Evolutionary conservation across 2,797 vertebrate species (phyloP).

Genomic region (Tachyglossus aculeatus): DNA sequence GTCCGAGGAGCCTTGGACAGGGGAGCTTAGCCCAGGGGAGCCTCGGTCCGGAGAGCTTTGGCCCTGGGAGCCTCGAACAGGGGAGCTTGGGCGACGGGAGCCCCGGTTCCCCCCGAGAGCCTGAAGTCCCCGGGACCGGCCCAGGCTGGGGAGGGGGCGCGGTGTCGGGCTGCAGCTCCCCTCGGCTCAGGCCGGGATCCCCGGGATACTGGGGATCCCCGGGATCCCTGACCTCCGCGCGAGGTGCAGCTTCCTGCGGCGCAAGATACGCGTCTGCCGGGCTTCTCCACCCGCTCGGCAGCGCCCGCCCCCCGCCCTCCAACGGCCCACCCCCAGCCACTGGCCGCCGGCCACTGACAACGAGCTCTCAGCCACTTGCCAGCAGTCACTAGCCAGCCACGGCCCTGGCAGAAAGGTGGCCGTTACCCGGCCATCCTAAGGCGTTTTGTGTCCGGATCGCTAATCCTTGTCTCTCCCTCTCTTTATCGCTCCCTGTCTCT

Average conservation of each 20-base stretch:
- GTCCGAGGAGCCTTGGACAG: too few relatives aligned
- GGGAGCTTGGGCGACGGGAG: too few relatives aligned
- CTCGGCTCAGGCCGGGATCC: too few relatives aligned
- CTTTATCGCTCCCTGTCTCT: too few relatives aligned
- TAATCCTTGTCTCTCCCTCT: constrained; percentile 25
- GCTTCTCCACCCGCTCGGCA: neutral
- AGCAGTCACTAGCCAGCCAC: neutral
- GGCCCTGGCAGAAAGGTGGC: neutral
- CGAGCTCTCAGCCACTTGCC: neutral
- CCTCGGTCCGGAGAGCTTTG: too few relatives aligned
- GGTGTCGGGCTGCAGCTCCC: too few relatives aligned
- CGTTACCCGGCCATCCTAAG: constrained; percentile 52
- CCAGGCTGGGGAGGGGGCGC: too few relatives aligned
- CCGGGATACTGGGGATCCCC: too few relatives aligned
- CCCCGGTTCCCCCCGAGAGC: too few relatives aligned
- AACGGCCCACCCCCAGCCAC: neutral
- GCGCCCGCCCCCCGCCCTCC: rapidly evolving
- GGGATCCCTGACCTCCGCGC: neutral
- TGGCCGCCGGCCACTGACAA: neutral
- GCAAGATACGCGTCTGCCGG: neutral
- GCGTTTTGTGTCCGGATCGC: constrained; percentile 36
- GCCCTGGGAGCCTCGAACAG: too few relatives aligned
- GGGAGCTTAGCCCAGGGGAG: too few relatives aligned
- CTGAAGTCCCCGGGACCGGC: too few relatives aligned
- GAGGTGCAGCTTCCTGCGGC: neutral